Base-by-base conservation (phyloP, 2,888 invertebrate genomes). In the Aspidiotus destructor region DNA sequence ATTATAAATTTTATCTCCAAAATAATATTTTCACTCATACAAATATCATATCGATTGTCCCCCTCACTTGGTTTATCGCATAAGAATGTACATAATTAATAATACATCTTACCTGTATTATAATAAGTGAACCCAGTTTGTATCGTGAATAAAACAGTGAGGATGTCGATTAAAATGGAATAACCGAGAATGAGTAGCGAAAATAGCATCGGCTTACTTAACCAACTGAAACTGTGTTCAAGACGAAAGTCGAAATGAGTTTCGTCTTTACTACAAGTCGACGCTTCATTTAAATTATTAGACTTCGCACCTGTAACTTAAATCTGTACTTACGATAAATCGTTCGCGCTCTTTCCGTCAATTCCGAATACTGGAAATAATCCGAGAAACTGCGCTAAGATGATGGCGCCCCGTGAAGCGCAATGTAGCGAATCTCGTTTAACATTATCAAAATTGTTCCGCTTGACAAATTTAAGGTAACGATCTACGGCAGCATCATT, bases 151-250 rank as follows among this genome's bases (percentile, higher is more conserved):
- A 83, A 74, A 0, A 84, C 82, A 62, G 86, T 86, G 11, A 86
- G 75, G 8, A 85, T 79, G 1, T 89, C 87, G 58, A 93, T 78
- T 0, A 80, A 80, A 13, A 80, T 79, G 86, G 92, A 94, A 16
- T 81, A 79, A 0, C 86, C 82, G 72, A 83, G 78, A 0, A 86
- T 82, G 0, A 93, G 92, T 1, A 89, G 76, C 0, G 86, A 76
- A 75, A 89, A 92, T 0, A 86, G 83, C 70, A 87, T 77, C 0
- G 92, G 80, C 71, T 92, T 89, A 10, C 93, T 81, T 13, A 78
- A 70, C 72, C 72, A 72, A 53, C 68, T 55, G 52, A 72, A 71
- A 63, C 72, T 72, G 48, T 44, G 70, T 68, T 41, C 7, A 28
- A 7, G 10, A 53, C 7, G 11, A 28, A 10, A 41, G 42, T 8